Evolutionary conservation across 1,140 invertebrate genomes (phyloP).

Genomic region (Pissodes strobi): DNA sequence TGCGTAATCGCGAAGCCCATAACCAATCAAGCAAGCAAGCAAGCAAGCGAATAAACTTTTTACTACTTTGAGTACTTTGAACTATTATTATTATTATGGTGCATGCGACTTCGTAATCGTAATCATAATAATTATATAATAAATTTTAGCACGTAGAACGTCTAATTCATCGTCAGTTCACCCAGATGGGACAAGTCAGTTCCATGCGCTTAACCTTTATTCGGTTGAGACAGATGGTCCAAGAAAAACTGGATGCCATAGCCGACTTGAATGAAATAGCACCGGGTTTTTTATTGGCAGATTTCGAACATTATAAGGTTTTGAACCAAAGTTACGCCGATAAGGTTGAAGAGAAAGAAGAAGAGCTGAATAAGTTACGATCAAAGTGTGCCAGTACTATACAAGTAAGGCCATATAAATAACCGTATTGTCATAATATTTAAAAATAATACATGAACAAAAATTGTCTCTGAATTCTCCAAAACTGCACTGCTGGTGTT

Average conservation of each 20-base stretch:
- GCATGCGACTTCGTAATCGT: no score
- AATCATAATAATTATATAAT: no score
- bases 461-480: no score
- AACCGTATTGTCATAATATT: no score
- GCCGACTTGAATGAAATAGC: constrained; percentile 23
- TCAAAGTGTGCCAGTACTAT: constrained; percentile 42
- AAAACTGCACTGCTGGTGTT: no score
- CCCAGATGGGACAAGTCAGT: constrained; percentile 35
- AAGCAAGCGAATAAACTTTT: no score
- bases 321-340: constrained; percentile 52
- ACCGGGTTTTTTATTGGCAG: constrained; percentile 43
- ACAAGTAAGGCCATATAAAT: constrained; percentile 33
- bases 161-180: constrained; percentile 35
- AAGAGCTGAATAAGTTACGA: constrained; percentile 46
- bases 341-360: constrained; percentile 54
- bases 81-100: no score
- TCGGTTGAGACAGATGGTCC: constrained; percentile 34
- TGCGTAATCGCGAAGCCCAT: no score
- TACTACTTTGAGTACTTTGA: no score
- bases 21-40: no score
- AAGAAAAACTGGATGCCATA: constrained; percentile 35
- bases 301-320: constrained; percentile 49
- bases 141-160: constrained; percentile 31
- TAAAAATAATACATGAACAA: no score
- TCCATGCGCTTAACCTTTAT: constrained; percentile 41